Conservation (phyloP, 2,888 invertebrate genomes). For the Auanema sp. region DNA sequence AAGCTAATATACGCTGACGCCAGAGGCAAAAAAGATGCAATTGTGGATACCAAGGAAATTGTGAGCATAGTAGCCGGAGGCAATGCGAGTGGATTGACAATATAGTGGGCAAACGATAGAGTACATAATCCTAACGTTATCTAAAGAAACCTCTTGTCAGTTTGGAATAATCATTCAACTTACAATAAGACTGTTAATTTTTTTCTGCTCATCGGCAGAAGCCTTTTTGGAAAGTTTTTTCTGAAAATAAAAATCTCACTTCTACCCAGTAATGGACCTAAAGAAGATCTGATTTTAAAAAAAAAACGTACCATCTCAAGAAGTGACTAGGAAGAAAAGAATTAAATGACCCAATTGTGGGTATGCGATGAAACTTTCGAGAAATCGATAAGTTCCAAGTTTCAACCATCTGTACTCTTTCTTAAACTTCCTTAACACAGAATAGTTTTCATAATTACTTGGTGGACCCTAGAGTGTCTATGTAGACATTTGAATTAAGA, state of each 20-base stretch:
- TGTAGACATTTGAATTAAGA: too few relatives aligned
- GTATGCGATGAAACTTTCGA: too few relatives aligned
- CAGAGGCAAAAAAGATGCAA: slow-evolving; percentile 13
- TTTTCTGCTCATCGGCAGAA: slow-evolving; percentile 10
- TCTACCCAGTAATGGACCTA: too few relatives aligned
- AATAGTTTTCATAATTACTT: too few relatives aligned
- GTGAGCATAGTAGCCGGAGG: slow-evolving; percentile 12
- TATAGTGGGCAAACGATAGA: slow-evolving; percentile 19
- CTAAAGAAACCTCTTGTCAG: slow-evolving; percentile 3
- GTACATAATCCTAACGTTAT: slow-evolving; percentile 13
- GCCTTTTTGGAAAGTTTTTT: slow-evolving; percentile 11
- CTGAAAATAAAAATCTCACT: neutral
- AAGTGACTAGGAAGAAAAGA: too few relatives aligned
- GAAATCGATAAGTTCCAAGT: too few relatives aligned
- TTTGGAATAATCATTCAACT: neutral
- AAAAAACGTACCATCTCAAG: too few relatives aligned
- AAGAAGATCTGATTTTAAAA: too few relatives aligned
- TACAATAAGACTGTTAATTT: slow-evolving; percentile 15
- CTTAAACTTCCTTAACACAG: too few relatives aligned
- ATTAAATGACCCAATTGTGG: too few relatives aligned
- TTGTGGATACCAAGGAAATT: slow-evolving; percentile 8
- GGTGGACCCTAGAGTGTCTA: too few relatives aligned
- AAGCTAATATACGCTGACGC: neutral
- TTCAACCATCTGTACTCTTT: too few relatives aligned
- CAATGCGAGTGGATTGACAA: slow-evolving; percentile 15